A percentile compares a stretch with the other conserved stretches of the same genome.
These are phyloP conservation scores for Poeciliopsis gracilis DNA, from an alignment of 2,797 vertebrate species.

Conservation along the genomic window DNA sequence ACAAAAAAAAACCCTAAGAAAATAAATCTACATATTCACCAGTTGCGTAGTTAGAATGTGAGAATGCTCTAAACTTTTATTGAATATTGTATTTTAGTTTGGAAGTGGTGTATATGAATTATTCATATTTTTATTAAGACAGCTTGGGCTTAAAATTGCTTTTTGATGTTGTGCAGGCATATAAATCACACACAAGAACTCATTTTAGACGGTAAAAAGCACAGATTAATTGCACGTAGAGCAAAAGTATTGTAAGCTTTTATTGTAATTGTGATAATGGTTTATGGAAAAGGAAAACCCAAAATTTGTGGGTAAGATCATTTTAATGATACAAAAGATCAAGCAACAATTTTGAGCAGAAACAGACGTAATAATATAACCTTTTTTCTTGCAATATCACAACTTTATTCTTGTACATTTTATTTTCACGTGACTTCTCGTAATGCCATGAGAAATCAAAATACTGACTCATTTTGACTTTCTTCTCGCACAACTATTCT, in stretches of 20 bases:
- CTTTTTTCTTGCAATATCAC: too few species aligned
- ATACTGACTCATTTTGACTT: too few species aligned
- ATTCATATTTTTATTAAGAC: conserved; percentile 30
- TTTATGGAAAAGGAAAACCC: background rate
- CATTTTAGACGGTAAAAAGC: background rate
- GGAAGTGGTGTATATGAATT: background rate
- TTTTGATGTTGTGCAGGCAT: conserved; percentile 2
- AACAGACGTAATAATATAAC: background rate
- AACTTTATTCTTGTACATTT: too few species aligned
- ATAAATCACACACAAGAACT: conserved; percentile 18
- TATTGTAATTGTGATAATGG: background rate
- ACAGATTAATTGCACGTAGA: background rate
- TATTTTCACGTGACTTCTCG: too few species aligned
- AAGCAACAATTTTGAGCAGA: background rate
- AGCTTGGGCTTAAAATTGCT: conserved; percentile 17
- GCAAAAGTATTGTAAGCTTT: background rate
- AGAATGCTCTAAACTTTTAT: conserved; percentile 44
- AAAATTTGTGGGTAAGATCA: background rate
- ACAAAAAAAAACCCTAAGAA: background rate
- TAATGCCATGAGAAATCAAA: too few species aligned
- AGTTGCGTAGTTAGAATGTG: conserved; percentile 42
- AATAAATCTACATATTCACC: conserved; percentile 34
- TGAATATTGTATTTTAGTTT: conserved; percentile 15
- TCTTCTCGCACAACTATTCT: too few species aligned
- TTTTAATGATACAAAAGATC: background rate